Conservation (phyloP, 2,888 invertebrate species). For the Sminthurides aquaticus region DNA sequence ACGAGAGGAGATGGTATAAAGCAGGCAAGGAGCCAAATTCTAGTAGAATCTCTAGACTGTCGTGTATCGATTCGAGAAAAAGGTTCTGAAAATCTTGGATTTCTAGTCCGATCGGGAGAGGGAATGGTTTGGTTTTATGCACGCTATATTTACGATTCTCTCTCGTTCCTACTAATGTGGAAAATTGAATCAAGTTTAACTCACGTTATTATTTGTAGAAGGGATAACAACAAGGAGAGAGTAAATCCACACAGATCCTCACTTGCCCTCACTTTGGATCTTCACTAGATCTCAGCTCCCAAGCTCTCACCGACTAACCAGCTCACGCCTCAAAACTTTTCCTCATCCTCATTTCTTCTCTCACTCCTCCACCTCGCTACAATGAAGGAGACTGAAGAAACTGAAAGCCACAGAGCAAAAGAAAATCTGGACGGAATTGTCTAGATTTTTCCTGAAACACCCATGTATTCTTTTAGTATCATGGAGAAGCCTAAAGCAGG, state of each 20-base stretch:
- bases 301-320: no score
- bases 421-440: no score
- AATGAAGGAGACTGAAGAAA: no score
- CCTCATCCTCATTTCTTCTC: no score
- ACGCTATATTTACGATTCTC: neutral
- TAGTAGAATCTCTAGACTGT: neutral
- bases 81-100: neutral
- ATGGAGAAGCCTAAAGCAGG: no score
- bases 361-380: no score
- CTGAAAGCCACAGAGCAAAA: no score
- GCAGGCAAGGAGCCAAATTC: neutral
- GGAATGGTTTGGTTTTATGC: neutral
- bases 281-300: neutral
- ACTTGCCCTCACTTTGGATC: neutral
- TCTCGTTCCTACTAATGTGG: constrained; percentile 4
- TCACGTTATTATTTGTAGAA: constrained; percentile 2
- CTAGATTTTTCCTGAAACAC: no score
- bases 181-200: constrained; percentile 6
- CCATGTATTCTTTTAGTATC: no score
- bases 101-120: neutral
- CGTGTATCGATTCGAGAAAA: neutral
- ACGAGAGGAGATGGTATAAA: no score
- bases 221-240: constrained; percentile 4
- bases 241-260: neutral
- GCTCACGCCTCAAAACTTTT: no score